Base-by-base conservation (phyloP, 2,888 invertebrate species). In the Portevinia maculata region DNA sequence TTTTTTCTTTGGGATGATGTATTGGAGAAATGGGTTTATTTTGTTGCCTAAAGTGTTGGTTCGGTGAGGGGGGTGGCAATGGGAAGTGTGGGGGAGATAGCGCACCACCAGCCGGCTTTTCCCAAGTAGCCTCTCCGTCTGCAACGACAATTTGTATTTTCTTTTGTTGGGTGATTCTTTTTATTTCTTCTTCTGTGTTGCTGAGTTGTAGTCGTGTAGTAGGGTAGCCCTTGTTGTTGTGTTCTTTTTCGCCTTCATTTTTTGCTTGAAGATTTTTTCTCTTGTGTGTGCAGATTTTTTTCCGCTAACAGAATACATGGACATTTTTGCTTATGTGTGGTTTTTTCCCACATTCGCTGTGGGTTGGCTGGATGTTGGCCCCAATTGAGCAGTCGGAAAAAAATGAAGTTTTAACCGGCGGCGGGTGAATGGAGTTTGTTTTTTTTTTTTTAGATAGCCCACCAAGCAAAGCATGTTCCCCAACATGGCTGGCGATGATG, bases 41-140 rank as follows among this genome's bases (percentile, higher is more conserved):
- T 34, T 8, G 41, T 3, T 2, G 34, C 3, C 3, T 8, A 0
- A n/a, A n/a, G 21, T 5, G 1, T 21, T 1, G 34, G 34, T n/a
- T 19, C 21, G 1, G 60, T 15, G 15, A 37, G 44, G 53, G 37
- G 44, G 53, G 59, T 39, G 13, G 15, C n/a, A 21, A 24, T 52
- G 57, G 57, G 19, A 46, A 37, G 60, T 52, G 39, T 52, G 39
- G 75, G 44, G 44, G 71, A 62, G 39, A 67, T 37, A 50, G 37
- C 44, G 48, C 44, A 17, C 60, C 53, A 53, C 53, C 65, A 83
- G 83, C 78, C 83, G 83, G 83, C 83, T 67, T 83, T 81, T 83
- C 55, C 70, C 78, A 84, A 84, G 84, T 84, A 84, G 84, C 84
- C 84, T 84, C 84, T 84, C 69, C 84, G 84, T 84, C 76, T 81